Percentiles rank a stretch among this genome's conserved stretches.
phyloP scores from a whole-genome alignment of 2,113 vertebrate species.

The Tursiops truncatus region DNA sequence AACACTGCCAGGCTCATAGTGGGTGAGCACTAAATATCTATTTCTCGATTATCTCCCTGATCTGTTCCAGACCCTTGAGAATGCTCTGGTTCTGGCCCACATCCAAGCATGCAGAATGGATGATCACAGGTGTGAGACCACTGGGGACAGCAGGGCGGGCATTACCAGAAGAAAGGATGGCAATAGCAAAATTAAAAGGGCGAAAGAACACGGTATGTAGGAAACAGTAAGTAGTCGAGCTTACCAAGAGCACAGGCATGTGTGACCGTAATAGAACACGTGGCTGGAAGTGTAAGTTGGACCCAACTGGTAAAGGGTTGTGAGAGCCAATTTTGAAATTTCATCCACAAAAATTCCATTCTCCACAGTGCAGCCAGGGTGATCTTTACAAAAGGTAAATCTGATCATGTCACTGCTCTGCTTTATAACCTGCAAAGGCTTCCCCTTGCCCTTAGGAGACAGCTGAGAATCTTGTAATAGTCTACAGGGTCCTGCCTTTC shows the following conservation, averaged over 20 bases:
- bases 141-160: accelerated
- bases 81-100: background rate
- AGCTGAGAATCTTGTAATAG: background rate
- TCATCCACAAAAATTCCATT: background rate
- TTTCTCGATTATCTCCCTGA: too few species aligned
- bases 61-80: background rate
- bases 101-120: background rate
- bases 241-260: accelerated
- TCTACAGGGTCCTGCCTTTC: background rate
- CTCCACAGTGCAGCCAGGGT: background rate
- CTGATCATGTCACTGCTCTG: background rate
- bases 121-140: background rate
- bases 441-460: background rate
- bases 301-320: background rate
- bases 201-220: background rate
- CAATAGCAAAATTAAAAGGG: background rate
- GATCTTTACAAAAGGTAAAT: background rate
- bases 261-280: background rate
- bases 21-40: accelerated
- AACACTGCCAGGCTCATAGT: background rate
- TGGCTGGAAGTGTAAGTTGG: background rate
- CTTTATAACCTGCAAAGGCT: background rate
- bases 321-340: background rate
- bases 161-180: background rate
- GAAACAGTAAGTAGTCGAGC: background rate